Base-by-base conservation (phyloP, 2,797 vertebrate genomes). In the Leuciscus waleckii region DNA sequence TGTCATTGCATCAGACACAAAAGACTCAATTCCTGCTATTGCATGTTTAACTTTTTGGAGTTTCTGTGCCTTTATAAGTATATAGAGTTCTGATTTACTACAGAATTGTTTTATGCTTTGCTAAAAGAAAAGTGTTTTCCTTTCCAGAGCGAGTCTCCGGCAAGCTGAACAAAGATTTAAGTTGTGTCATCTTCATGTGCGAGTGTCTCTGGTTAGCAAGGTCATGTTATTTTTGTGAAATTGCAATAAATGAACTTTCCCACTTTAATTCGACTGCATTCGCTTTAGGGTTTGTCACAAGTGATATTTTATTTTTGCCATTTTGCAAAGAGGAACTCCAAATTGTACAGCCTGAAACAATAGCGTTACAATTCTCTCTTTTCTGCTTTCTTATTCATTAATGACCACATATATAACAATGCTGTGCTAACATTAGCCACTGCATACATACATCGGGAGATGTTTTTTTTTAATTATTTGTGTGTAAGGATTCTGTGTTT, bases 221-320 rank as follows among this genome's bases (percentile, higher is more conserved):
- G 76, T 61, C 56, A 78, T 19, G 37, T 41, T 61, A 19, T 78
- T 78, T 61, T 26, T 41, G 37, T 19, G 11, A 58, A 77, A 39
- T 58, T 58, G 21, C 56, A 41, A 10, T 23, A 75, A 23, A 35
- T 1, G 19, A 17, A 61, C 23, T 61, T 78, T 13, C 13, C 49
- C 19, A 76, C 49, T 54, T 14, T 16, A 39, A 7, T 58, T 51
- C 1, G 3, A 16, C 74, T 77, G 23, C 19, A 37, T 76, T 56
- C 19, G 9, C 10, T 9, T 51, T 29, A 17, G 7, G 1, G 73
- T 2, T 35, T 54, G 17, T 51, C 29, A 32, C 46, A 61, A 61
- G 58, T 63, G 58, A 58, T 8, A 3, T 26, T 26, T 61, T 11
- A 26, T 26, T 4, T 61, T 1, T 61, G 58, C 7, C 51, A 54